These are phyloP conservation scores for Drosophila burlai DNA, from an alignment of 1,140 invertebrate genomes.

Conservation along the genomic window DNA sequence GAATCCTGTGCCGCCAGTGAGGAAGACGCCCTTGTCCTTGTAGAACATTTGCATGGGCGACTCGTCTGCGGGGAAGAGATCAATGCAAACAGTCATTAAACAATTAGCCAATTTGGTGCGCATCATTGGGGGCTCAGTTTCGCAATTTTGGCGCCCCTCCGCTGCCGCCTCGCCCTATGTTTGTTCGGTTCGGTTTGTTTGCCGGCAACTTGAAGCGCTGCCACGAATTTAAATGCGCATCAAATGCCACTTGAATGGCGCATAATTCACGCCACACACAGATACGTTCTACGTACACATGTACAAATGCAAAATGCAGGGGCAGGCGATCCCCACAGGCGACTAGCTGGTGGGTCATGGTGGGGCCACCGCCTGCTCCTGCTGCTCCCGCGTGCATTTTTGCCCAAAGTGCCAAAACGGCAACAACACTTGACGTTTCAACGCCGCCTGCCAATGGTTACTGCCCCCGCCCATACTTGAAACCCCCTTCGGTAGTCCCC, in stretches of 20 bases:
- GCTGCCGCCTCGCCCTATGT: constrained; percentile 6
- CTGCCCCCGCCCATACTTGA: background rate
- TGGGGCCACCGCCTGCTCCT: constrained; percentile 39
- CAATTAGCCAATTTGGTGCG: constrained; percentile 81
- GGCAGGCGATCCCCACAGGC: constrained; percentile 2
- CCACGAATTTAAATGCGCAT: constrained; percentile 79
- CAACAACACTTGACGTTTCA: constrained; percentile 71
- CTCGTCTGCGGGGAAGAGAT: constrained; percentile 77
- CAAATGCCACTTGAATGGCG: constrained; percentile 80
- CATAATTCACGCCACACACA: constrained; percentile 75
- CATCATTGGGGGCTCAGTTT: constrained; percentile 63
- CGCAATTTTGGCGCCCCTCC: background rate
- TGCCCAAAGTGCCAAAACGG: constrained; percentile 82
- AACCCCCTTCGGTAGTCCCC: background rate
- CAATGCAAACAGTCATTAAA: constrained; percentile 83
- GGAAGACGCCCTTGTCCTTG: constrained; percentile 88
- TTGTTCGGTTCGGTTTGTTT: constrained; percentile 58
- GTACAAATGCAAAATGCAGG: constrained; percentile 2
- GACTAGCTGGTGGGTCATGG: constrained; percentile 37
- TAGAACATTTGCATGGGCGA: constrained; percentile 88
- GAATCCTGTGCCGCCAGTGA: constrained; percentile 92
- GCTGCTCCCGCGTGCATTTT: constrained; percentile 74
- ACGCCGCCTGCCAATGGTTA: constrained; percentile 68
- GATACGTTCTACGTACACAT: constrained; percentile 11
- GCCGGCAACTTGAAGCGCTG: constrained; percentile 74